phyloP scores from a whole-genome alignment of 2,888 invertebrate species.

The Venustoraphidia nigricollis region DNA sequence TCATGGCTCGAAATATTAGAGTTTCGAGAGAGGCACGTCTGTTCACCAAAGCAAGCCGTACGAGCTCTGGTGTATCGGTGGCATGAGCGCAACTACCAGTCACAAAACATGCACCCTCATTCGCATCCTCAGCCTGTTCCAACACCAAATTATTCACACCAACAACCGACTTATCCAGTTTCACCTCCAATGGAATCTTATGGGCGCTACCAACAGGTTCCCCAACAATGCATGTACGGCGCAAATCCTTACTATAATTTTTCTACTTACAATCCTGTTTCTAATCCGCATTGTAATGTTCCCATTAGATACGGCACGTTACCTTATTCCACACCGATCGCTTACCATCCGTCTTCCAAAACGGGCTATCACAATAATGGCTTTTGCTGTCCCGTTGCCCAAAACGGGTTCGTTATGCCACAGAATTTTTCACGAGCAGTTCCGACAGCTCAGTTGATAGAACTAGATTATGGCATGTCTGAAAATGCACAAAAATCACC shows the following conservation, averaged over 20 bases:
- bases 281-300: neutral
- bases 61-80: conserved; percentile 30
- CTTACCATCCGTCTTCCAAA: conserved; percentile 30
- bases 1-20: conserved; percentile 54
- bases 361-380: conserved; percentile 35
- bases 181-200: conserved; percentile 9
- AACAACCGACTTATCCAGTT: conserved; percentile 4
- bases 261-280: conserved; percentile 11
- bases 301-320: conserved; percentile 7
- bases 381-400: conserved; percentile 18
- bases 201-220: conserved; percentile 15
- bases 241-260: conserved; percentile 13
- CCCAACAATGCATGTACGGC: conserved; percentile 9
- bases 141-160: conserved; percentile 6
- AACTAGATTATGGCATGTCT: conserved; percentile 31
- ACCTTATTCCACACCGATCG: conserved; percentile 27
- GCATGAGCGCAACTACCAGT: conserved; percentile 27
- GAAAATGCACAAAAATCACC: neutral
- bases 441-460: conserved; percentile 52
- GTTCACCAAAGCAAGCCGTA: conserved; percentile 36
- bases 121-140: conserved; percentile 5
- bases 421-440: conserved; percentile 30
- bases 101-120: conserved; percentile 15
- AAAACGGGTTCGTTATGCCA: conserved; percentile 18
- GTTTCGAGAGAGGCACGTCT: conserved; percentile 38